Percentiles rank a stretch among this genome's conserved stretches.
These are phyloP conservation scores for Enoplosus armatus DNA, from an alignment of 2,797 vertebrate genomes.

Conservation along the genomic window DNA sequence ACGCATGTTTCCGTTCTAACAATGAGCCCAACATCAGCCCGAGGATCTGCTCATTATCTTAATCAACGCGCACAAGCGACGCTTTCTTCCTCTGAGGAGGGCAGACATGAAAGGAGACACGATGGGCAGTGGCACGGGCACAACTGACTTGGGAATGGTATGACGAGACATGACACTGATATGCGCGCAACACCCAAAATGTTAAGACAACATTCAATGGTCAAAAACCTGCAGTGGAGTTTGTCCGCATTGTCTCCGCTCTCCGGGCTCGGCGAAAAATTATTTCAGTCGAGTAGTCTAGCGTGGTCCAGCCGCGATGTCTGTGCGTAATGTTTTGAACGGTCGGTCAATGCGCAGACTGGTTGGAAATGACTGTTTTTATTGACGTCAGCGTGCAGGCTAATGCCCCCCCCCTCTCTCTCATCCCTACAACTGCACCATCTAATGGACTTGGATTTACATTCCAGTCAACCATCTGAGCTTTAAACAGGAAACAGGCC, in stretches of 20 bases:
- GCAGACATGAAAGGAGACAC: constrained; percentile 64
- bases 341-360: constrained; percentile 83
- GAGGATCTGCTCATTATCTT: constrained; percentile 1
- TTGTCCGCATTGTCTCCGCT: constrained; percentile 61
- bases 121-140: constrained; percentile 74
- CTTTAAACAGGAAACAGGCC: constrained; percentile 30
- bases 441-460: constrained; percentile 71
- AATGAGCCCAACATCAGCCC: constrained; percentile 34
- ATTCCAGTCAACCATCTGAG: constrained; percentile 62
- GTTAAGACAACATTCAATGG: constrained; percentile 75
- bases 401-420: constrained; percentile 46
- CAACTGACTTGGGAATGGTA: constrained; percentile 73
- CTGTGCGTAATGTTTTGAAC: constrained; percentile 84
- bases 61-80: constrained; percentile 53
- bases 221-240: constrained; percentile 77
- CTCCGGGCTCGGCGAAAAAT: constrained; percentile 56
- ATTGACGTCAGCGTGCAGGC: constrained; percentile 82
- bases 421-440: constrained; percentile 75
- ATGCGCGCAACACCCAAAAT: constrained; percentile 75
- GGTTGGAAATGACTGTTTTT: constrained; percentile 82
- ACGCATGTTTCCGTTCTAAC: constrained; percentile 35
- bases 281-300: constrained; percentile 66
- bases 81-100: constrained; percentile 19
- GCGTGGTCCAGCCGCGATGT: constrained; percentile 75
- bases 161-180: constrained; percentile 79